These are phyloP conservation scores for Microcebus ravelobensis DNA, from an alignment of 2,113 vertebrate species.

Conservation along the genomic window DNA sequence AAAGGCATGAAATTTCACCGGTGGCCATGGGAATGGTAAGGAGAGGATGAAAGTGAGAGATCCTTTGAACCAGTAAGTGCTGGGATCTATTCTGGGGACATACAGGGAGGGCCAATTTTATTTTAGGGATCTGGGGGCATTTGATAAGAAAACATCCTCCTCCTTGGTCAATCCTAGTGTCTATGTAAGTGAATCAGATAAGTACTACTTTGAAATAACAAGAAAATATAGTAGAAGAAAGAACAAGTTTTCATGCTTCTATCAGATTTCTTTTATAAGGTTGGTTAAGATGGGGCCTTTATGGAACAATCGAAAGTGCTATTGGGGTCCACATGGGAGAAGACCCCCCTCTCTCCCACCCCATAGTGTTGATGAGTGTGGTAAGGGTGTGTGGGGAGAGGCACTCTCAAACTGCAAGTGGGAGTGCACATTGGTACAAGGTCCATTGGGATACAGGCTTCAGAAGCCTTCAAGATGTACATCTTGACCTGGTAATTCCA, in stretches of 20 bases:
- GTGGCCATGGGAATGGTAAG: background rate
- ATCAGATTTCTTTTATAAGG: conserved; percentile 35
- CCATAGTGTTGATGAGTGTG: background rate
- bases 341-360: background rate
- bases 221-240: background rate
- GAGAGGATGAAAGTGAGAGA: background rate
- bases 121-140: background rate
- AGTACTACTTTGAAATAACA: background rate
- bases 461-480: background rate
- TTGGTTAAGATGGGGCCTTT: background rate
- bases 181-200: background rate
- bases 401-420: background rate
- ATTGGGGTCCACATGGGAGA: background rate
- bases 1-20: background rate
- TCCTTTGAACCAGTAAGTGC: background rate
- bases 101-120: background rate
- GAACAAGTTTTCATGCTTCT: background rate
- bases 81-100: background rate
- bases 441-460: background rate
- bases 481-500: background rate
- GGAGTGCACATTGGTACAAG: background rate
- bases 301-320: background rate
- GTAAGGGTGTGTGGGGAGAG: background rate
- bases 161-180: background rate
- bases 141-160: background rate